Conservation (phyloP, 2,888 invertebrate species). For the Phengaris arion region DNA sequence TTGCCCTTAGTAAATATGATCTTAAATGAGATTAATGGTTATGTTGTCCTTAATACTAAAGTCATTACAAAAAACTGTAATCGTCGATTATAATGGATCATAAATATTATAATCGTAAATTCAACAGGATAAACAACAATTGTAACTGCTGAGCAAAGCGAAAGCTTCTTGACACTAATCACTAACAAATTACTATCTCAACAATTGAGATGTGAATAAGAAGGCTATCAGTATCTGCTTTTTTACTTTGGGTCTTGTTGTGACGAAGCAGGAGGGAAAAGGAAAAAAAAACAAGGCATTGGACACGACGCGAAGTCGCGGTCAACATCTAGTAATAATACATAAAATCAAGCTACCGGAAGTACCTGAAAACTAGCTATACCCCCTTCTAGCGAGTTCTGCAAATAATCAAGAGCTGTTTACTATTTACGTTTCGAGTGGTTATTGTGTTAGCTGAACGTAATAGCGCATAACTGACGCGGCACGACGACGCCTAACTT, state of each 20-base stretch:
- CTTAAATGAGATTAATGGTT: background rate
- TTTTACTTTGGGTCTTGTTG: no score
- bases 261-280: no score
- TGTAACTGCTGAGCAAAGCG: background rate
- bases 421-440: slow-evolving; percentile 8
- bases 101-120: background rate
- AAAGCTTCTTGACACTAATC: background rate
- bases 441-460: slow-evolving; percentile 3
- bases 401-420: slow-evolving; percentile 13
- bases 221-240: no score
- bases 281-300: no score
- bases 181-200: background rate
- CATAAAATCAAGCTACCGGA: no score
- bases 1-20: background rate
- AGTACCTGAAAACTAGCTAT: background rate
- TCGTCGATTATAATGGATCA: background rate
- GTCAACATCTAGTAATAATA: no score
- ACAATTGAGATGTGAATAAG: background rate
- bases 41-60: background rate
- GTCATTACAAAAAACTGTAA: background rate
- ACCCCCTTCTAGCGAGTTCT: background rate
- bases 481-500: slow-evolving; percentile 24
- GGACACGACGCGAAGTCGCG: no score
- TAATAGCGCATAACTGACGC: slow-evolving; percentile 22
- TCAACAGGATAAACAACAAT: background rate